These are phyloP conservation scores for Numenius arquata DNA, from an alignment of 2,113 vertebrate genomes.

Conservation along the genomic window DNA sequence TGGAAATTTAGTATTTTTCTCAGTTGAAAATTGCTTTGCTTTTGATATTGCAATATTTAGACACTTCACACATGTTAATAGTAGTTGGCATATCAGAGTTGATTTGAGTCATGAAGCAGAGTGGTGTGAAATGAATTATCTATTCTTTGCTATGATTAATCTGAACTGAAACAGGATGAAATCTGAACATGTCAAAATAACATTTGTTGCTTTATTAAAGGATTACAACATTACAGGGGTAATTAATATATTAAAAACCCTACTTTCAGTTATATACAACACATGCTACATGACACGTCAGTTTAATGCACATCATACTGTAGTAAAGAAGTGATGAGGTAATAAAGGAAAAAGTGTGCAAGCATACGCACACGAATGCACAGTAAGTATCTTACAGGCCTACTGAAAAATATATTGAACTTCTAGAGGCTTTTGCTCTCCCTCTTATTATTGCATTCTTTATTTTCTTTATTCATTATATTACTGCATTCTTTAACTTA, in stretches of 20 bases:
- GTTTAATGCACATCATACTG: slow-evolving; percentile 54
- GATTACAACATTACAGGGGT: slow-evolving; percentile 68
- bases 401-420: neutral
- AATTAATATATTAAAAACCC: slow-evolving; percentile 69
- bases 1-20: neutral
- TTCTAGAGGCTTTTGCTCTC: slow-evolving; percentile 4
- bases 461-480: neutral
- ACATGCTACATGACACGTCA: slow-evolving; percentile 63
- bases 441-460: neutral
- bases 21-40: neutral
- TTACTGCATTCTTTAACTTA: neutral
- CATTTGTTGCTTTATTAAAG: slow-evolving; percentile 73
- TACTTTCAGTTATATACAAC: slow-evolving; percentile 72
- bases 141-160: neutral
- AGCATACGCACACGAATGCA: neutral
- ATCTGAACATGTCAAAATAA: slow-evolving; percentile 33
- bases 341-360: slow-evolving; percentile 39
- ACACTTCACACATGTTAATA: neutral
- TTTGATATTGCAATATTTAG: neutral
- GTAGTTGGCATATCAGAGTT: neutral
- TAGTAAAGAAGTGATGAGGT: slow-evolving; percentile 72
- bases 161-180: neutral
- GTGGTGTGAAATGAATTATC: neutral
- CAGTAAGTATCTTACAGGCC: neutral
- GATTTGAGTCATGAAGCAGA: neutral